A percentile compares a stretch with the other conserved stretches of the same genome.
phyloP scores from a whole-genome alignment of 2,797 vertebrate species.

The Dallia pectoralis region DNA sequence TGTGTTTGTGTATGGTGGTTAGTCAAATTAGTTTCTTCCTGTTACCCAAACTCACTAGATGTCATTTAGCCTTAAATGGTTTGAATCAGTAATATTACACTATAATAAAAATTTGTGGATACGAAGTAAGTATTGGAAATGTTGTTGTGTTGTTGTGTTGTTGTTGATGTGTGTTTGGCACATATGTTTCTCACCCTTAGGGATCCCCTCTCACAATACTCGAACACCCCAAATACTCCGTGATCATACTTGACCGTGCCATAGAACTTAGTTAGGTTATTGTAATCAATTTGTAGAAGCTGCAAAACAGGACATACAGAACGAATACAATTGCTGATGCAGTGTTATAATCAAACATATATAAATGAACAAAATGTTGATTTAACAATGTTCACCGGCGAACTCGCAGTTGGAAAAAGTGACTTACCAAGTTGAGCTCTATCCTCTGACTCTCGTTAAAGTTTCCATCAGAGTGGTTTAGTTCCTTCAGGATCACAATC shows the following conservation, averaged over 20 bases:
- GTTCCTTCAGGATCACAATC: slow-evolving; percentile 91
- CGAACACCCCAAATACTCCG: slow-evolving; percentile 88
- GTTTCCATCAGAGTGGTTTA: slow-evolving; percentile 85
- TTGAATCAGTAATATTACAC: too few relatives aligned
- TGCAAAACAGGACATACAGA: slow-evolving; percentile 52
- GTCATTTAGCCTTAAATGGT: too few relatives aligned
- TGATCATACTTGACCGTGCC: slow-evolving; percentile 89
- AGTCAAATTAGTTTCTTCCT: too few relatives aligned
- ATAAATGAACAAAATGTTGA: neutral
- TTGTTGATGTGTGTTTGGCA: neutral
- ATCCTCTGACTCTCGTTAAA: slow-evolving; percentile 89
- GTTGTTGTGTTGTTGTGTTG: too few relatives aligned
- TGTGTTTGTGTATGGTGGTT: neutral
- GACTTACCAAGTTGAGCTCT: slow-evolving; percentile 76
- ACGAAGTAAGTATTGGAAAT: too few relatives aligned
- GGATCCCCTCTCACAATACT: slow-evolving; percentile 93
- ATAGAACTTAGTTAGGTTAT: slow-evolving; percentile 97
- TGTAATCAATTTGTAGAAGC: slow-evolving; percentile 94
- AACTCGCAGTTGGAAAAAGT: neutral
- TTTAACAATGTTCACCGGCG: neutral
- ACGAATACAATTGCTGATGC: neutral
- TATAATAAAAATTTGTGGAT: too few relatives aligned
- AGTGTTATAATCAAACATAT: neutral
- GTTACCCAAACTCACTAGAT: too few relatives aligned
- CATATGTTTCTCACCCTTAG: slow-evolving; percentile 77